Evolutionary conservation across 1,140 invertebrate genomes (phyloP).

Genomic region (Bombus sylvicola): DNA sequence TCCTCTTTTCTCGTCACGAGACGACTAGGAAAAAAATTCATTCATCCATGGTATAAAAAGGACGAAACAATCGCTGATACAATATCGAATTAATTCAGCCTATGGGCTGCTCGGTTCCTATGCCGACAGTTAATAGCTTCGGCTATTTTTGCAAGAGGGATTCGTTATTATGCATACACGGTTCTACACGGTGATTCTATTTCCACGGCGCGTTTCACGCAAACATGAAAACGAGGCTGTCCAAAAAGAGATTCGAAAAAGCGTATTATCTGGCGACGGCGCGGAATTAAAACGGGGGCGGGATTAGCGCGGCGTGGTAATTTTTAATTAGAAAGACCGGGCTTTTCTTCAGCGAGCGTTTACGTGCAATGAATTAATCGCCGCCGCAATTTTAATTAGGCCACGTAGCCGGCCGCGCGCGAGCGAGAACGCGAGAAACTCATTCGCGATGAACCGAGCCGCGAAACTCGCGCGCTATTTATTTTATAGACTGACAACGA

Average conservation of each 20-base stretch:
- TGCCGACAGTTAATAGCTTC: not conserved
- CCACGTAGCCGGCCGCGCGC: not conserved
- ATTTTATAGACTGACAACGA: slow-evolving; percentile 50
- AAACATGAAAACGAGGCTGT: slow-evolving; percentile 14
- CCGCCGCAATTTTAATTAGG: slow-evolving; percentile 41
- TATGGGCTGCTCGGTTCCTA: not conserved
- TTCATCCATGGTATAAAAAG: not conserved
- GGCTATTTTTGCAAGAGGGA: not conserved
- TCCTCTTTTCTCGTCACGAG: not conserved
- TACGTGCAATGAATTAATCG: slow-evolving; percentile 42
- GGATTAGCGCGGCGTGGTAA: slow-evolving; percentile 36
- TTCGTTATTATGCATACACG: not conserved
- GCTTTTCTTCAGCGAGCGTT: slow-evolving; percentile 4
- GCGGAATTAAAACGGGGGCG: slow-evolving; percentile 19
- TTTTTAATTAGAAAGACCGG: slow-evolving; percentile 52
- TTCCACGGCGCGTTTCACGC: not conserved
- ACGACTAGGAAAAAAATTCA: not conserved
- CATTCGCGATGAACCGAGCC: not conserved
- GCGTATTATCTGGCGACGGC: slow-evolving; percentile 20
- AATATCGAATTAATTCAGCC: not conserved
- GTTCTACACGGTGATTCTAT: not conserved
- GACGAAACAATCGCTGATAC: not conserved
- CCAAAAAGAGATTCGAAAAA: slow-evolving; percentile 25
- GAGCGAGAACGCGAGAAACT: not conserved
- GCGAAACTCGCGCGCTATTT: slow-evolving; percentile 19